phyloP scores from a whole-genome alignment of 1,140 invertebrate species.

The Fragariocoptes setiger region DNA sequence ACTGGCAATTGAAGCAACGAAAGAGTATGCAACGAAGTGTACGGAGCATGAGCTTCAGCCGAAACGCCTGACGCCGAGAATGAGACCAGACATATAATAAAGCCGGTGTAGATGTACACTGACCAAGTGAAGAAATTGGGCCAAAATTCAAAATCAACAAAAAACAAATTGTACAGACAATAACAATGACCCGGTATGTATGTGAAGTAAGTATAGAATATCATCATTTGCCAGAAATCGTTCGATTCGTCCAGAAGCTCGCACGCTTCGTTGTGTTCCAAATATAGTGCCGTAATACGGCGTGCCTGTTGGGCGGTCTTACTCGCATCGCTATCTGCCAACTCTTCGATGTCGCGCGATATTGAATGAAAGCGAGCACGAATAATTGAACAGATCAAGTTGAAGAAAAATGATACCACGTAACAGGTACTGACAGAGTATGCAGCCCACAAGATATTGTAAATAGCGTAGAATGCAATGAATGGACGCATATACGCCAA shows the following conservation, averaged over 20 bases:
- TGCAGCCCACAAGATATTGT: constrained; percentile 8
- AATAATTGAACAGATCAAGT: constrained; percentile 7
- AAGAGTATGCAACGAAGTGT: constrained; percentile 9
- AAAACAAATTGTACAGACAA: constrained; percentile 9
- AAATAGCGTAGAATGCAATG: constrained; percentile 4
- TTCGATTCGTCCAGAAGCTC: constrained; percentile 10
- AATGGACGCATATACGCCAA: constrained; percentile 3
- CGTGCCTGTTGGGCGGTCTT: constrained; percentile 6
- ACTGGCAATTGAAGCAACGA: constrained; percentile 10
- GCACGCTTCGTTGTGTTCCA: constrained; percentile 10
- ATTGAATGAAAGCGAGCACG: constrained; percentile 5
- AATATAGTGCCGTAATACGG: constrained; percentile 7
- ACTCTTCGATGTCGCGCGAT: constrained; percentile 7
- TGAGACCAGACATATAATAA: constrained; percentile 8
- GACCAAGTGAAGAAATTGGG: constrained; percentile 8
- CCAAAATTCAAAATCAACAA: constrained; percentile 8
- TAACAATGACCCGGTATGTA: constrained; percentile 10
- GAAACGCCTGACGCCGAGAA: constrained; percentile 9
- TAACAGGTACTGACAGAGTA: constrained; percentile 7
- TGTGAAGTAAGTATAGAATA: constrained; percentile 9
- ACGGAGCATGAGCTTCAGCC: constrained; percentile 10
- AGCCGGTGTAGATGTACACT: constrained; percentile 7
- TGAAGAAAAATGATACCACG: constrained; percentile 8
- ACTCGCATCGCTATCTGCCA: constrained; percentile 9
- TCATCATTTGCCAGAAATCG: constrained; percentile 8